phyloP scores from a whole-genome alignment of 2,888 invertebrate genomes.

The Odontocerum albicorne region DNA sequence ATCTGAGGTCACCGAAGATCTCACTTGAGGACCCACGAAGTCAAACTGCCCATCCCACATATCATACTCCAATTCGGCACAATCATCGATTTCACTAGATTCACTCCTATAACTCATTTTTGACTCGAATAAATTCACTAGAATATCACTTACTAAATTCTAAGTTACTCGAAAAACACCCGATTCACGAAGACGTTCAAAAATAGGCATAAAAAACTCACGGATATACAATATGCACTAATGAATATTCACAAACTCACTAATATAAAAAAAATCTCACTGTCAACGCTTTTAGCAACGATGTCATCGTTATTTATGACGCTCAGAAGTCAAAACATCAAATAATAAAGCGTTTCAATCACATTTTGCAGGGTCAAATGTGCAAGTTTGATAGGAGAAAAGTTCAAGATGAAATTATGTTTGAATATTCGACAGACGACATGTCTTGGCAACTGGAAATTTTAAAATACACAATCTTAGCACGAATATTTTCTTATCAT shows the following conservation, averaged over 20 bases:
- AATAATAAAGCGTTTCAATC: no score
- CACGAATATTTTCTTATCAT: slow-evolving; percentile 27
- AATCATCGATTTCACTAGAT: slow-evolving; percentile 56
- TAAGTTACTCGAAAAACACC: no score
- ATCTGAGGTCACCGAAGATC: slow-evolving; percentile 47
- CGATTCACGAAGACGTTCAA: no score
- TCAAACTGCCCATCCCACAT: slow-evolving; percentile 90
- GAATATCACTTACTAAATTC: no score
- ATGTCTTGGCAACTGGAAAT: slow-evolving; percentile 2
- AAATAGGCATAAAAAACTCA: no score
- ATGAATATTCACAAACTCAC: no score
- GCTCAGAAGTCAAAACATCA: no score
- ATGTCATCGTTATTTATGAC: no score
- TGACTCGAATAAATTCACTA: no score
- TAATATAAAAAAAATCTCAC: no score
- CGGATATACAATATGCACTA: no score
- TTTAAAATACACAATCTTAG: slow-evolving; percentile 3
- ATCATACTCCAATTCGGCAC: slow-evolving; percentile 77
- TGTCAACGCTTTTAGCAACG: no score
- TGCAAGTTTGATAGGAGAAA: slow-evolving; percentile 6
- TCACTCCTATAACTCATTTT: slow-evolving; percentile 40
- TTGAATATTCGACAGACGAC: neutral
- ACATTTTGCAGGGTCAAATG: slow-evolving; percentile 15
- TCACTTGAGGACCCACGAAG: slow-evolving; percentile 68
- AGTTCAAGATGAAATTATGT: neutral